Conservation (phyloP, 1,140 invertebrate species). For the Sinella curviseta region DNA sequence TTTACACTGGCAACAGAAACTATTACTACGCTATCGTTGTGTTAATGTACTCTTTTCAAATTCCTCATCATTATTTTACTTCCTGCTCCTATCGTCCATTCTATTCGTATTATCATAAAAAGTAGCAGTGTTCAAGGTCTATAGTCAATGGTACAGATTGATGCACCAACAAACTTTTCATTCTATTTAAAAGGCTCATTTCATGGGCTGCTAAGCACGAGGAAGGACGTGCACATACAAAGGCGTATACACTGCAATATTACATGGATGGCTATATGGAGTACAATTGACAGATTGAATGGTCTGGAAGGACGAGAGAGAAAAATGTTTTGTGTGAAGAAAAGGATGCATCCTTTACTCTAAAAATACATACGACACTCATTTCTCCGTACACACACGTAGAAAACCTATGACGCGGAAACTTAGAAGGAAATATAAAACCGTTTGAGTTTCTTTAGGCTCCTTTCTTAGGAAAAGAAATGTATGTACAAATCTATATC, state of each 20-base stretch:
- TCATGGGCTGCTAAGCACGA: slow-evolving; percentile 19
- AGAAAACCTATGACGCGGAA: not conserved
- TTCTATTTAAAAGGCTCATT: slow-evolving; percentile 19
- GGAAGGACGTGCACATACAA: not conserved
- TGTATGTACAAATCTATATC: not conserved
- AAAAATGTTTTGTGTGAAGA: not conserved
- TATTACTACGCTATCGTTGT: too few relatives aligned
- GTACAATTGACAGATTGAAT: slow-evolving; percentile 20
- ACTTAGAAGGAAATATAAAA: not conserved
- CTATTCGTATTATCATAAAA: too few relatives aligned
- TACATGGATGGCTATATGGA: not conserved
- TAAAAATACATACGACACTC: not conserved
- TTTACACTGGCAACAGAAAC: too few relatives aligned
- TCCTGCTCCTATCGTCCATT: too few relatives aligned
- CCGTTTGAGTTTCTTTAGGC: not conserved
- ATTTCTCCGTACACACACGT: not conserved
- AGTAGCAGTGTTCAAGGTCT: not conserved
- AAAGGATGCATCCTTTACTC: not conserved
- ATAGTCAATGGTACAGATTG: not conserved
- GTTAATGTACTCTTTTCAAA: too few relatives aligned
- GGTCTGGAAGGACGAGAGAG: not conserved
- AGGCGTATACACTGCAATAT: not conserved
- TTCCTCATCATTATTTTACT: too few relatives aligned
- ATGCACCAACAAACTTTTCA: slow-evolving; percentile 14
- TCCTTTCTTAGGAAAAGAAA: not conserved